Base-by-base conservation (phyloP, 1,140 invertebrate species). In the Drosophila orena region DNA sequence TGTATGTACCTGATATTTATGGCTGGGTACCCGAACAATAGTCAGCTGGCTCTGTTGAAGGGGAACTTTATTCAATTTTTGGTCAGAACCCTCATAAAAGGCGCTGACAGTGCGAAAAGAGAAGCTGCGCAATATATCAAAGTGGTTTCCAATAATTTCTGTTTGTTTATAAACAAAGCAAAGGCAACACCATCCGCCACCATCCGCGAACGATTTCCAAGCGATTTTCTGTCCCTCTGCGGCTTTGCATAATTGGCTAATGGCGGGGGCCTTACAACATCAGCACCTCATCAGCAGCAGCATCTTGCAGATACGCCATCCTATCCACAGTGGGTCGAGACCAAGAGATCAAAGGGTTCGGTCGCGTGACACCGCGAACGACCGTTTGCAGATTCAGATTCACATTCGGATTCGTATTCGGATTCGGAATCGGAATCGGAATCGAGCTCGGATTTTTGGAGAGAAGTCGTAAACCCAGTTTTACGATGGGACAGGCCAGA, bases 231-330 rank as follows among this genome's bases (percentile, higher is more conserved):
- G 47, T 30, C 30, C 34, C 15, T 59, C 55, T 75, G 80, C 64
- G 73, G 70, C 74, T 83, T 60, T 59, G 57, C 80, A 60, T 68
- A 84, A 76, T 83, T 84, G 69, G 76, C 77, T 84, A 85, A 84
- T 84, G 71, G 78, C 64, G 30, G 49, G 44, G 77, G 47, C 57
- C 55, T 81, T 78, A 55, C 80, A 84, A 79, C 80, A 84, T 76
- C 62, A 68, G 54, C 62, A 56, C 64, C 65, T 68, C 58, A 81
- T 43, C 60, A 60, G 47, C 59, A 56, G 24, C 24, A 24, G 49
- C 46, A 66, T 58, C 57, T 71, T 54, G 30, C 57, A 64, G 52
- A 71, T 57, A 55, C 43, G 3, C 55, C 61, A 43, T 22, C 17
- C 44, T 17, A 30, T 50, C n/a, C 10, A 42, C 52, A 24, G 78